Conservation (phyloP, 1,140 invertebrate species). For the Hyposmocoma kahamanoa region DNA sequence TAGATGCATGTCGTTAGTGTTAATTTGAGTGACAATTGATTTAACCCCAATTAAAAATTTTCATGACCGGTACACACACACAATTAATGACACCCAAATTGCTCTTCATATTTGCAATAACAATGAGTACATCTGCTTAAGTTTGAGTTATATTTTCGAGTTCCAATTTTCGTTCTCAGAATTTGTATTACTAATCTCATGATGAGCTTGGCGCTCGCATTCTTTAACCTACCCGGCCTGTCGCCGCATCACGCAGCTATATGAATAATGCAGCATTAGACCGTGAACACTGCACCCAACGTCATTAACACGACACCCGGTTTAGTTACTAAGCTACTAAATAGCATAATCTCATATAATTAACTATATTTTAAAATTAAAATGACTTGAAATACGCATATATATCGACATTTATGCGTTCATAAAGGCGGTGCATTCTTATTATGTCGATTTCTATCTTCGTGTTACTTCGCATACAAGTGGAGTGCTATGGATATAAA, state of each 20-base stretch:
- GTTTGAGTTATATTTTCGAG: no score
- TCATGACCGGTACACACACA: constrained; percentile 30
- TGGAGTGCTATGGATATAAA: constrained; percentile 1
- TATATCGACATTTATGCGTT: background rate
- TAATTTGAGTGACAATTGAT: constrained; percentile 46
- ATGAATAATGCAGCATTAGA: constrained; percentile 42
- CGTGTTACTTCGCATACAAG: background rate
- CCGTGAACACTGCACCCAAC: constrained; percentile 17
- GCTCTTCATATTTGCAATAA: no score
- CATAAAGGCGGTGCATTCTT: background rate
- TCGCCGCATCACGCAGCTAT: constrained; percentile 18
- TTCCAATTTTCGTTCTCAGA: no score
- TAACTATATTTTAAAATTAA: no score
- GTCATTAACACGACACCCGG: constrained; percentile 26
- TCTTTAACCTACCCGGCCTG: constrained; percentile 15
- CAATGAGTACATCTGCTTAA: no score
- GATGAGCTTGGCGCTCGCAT: no score
- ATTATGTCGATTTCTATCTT: background rate
- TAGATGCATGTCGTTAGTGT: constrained; percentile 6
- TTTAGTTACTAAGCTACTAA: no score
- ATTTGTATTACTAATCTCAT: no score
- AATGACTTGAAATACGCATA: no score
- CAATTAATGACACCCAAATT: constrained; percentile 19
- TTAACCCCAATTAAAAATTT: constrained; percentile 61
- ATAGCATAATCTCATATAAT: no score